A percentile compares a stretch with the other conserved stretches of the same genome.
Evolutionary conservation across 2,113 vertebrate genomes (phyloP).

Genomic region (Felis chaus): DNA sequence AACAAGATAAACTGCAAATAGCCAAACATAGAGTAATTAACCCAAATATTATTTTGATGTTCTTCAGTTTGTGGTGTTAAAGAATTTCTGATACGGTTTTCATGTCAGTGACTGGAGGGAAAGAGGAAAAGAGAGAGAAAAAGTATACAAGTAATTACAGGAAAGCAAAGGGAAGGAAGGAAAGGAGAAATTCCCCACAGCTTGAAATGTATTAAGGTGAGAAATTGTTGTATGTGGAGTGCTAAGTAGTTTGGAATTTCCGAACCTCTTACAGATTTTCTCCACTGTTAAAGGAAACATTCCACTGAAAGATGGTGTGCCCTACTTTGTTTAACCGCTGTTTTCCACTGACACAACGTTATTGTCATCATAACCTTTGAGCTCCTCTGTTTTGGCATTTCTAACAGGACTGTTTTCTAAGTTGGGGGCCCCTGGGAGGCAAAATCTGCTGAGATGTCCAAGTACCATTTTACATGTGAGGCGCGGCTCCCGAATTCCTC

Average conservation of each 20-base stretch:
- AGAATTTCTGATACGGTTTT: constrained; percentile 20
- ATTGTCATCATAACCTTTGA: constrained; percentile 59
- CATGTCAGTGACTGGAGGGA: background rate
- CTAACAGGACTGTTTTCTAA: constrained; percentile 60
- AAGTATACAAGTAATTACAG: constrained; percentile 47
- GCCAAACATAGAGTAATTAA: background rate
- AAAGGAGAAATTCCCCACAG: background rate
- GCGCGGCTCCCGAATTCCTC: constrained; percentile 65
- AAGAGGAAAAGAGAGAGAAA: background rate
- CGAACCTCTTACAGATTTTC: constrained; percentile 68
- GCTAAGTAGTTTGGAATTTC: constrained; percentile 69
- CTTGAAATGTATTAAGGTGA: constrained; percentile 40
- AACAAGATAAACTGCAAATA: constrained; percentile 17
- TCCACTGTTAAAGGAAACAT: constrained; percentile 54
- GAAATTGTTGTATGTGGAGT: constrained; percentile 63
- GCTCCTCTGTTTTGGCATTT: constrained; percentile 74
- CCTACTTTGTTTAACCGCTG: constrained; percentile 68
- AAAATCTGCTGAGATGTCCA: constrained; percentile 78
- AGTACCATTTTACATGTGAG: constrained; percentile 63
- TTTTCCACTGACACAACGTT: constrained; percentile 69
- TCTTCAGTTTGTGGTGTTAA: background rate
- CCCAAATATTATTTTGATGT: background rate
- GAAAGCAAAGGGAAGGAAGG: constrained; percentile 24
- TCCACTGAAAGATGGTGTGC: constrained; percentile 63
- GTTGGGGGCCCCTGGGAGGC: constrained; percentile 70